Evolutionary conservation across 2,888 invertebrate genomes (phyloP), one percentile per base, ranked within the genome.

Genomic region (Sinhomidia bicolor): DNA sequence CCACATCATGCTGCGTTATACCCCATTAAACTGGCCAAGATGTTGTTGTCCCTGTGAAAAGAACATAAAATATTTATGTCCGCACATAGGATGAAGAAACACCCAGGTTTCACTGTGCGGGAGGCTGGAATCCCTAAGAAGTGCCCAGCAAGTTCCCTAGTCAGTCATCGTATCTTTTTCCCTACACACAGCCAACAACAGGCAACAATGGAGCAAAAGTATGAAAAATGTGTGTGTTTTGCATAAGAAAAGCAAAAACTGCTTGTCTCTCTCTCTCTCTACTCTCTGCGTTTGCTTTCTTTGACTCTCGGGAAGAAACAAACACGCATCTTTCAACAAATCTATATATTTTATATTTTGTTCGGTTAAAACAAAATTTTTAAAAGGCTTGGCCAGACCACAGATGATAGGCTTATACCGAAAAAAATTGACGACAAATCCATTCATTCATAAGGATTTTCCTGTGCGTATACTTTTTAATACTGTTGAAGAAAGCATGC

Each of bases 1-100:
- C 86, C 74, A 83, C 87, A 88, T 88, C 90, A 83, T 51, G 89
- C 89, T 89, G 91, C 12, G 91, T 91, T 91, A 91, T 88, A 89
- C 89, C 89, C 89, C 89, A 89, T 89, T 90, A 86, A 89, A 90
- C 85, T 89, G 85, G 89, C 89, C 89, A 89, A 85, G 78, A 81
- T 85, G 89, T 85, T 82, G 85, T 85, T 89, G 88, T 88, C 88
- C 88, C 88, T 88, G 88, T 88, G 88, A 88, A 88, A 88, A 83
- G 68, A 79, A 88, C 88, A 88, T 88, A 88, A 88, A 88, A 88
- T 88, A 84, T 88, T 88, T 88, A 88, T 84, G 88, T 88, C 88
- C 88, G 88, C 88, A 88, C 88, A 83, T 88, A 83, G 83, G 88
- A 83, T 51, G 83, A 68, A 88, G 88, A 88, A 88, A 88, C 88